phyloP scores from a whole-genome alignment of 2,797 vertebrate species.

The Phoxinus dragarum region DNA sequence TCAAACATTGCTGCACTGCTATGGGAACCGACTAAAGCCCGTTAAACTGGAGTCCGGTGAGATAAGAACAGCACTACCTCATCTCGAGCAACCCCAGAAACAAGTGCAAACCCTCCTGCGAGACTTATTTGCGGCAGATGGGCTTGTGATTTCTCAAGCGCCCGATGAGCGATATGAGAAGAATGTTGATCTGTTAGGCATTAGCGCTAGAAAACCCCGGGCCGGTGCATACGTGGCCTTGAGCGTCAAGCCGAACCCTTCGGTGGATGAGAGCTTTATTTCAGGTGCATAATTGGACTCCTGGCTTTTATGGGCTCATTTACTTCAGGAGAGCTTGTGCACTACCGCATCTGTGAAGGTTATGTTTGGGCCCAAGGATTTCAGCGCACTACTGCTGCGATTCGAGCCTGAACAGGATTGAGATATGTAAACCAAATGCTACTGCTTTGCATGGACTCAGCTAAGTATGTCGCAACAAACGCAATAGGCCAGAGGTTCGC shows the following conservation, averaged over 20 bases:
- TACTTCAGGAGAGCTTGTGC: slow-evolving; percentile 53
- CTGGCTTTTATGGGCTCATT: slow-evolving; percentile 63
- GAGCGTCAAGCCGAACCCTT: slow-evolving; percentile 57
- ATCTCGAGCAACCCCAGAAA: slow-evolving; percentile 46
- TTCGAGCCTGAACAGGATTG: slow-evolving; percentile 32
- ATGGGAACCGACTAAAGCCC: slow-evolving; percentile 39
- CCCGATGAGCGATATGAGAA: slow-evolving; percentile 69
- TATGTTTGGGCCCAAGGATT: slow-evolving; percentile 54
- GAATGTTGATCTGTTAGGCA: slow-evolving; percentile 73
- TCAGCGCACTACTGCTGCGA: not conserved
- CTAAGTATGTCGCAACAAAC: slow-evolving; percentile 31
- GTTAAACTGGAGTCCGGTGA: slow-evolving; percentile 27
- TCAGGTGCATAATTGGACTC: slow-evolving; percentile 64
- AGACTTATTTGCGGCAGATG: slow-evolving; percentile 69
- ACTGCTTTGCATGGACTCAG: slow-evolving; percentile 24
- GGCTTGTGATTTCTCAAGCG: slow-evolving; percentile 86
- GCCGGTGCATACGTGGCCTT: slow-evolving; percentile 53
- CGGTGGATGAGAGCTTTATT: slow-evolving; percentile 62
- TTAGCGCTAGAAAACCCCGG: slow-evolving; percentile 40
- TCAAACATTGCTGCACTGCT: slow-evolving; percentile 58
- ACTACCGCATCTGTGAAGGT: slow-evolving; percentile 59
- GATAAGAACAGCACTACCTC: slow-evolving; percentile 50
- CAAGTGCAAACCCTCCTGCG: slow-evolving; percentile 53
- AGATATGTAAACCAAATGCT: slow-evolving; percentile 34
- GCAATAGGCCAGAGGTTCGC: not conserved